Base-by-base conservation (phyloP, 2,113 vertebrate species). In the Zapus hudsonius region DNA sequence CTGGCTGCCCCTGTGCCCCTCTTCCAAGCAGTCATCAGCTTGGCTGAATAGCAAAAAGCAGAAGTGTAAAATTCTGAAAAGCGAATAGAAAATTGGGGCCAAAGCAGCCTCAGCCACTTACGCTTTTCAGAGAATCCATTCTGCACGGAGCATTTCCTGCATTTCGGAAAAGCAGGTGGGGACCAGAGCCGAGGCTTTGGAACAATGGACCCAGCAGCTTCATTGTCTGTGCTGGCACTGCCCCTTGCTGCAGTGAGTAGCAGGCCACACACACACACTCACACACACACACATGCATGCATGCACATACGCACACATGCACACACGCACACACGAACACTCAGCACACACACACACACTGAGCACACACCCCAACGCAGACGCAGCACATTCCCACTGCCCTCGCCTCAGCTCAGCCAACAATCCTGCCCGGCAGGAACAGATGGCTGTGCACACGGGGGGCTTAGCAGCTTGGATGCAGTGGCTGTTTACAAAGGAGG, bases 11-110 rank as follows among this genome's bases (percentile, higher is more conserved):
- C 67, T 33, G 2, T 72, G 64, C 55, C 44, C 40, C 44, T 52
- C 81, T 1, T 8, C 52, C 59, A n/a, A 86, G 82, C 76, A 75
- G 76, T n/a, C 61, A 33, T 52, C 75, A 31, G 6, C 29, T 80
- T 3, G 2, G 78, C 61, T 81, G 69, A 83, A 42, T 70, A 96
- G 94, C 96, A 87, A 97, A 97, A 97, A 95, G 93, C 96, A 95
- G 95, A 93, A 96, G 97, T 96, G 96, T 97, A 97, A 96, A 97
- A 95, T 91, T 92, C 95, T 92, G 96, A 91, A 63, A 78, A 94
- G 95, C 94, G 96, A 78, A 86, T 67, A 94, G 89, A 85, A 95
- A 97, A 96, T 90, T 94, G 89, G 88, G 92, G 84, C 92, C 38
- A 79, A 96, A 89, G 94, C 93, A 95, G 61, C 76, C 95, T 96